Conservation (phyloP, 2,113 vertebrate genomes). For the Tyrannus savana region DNA sequence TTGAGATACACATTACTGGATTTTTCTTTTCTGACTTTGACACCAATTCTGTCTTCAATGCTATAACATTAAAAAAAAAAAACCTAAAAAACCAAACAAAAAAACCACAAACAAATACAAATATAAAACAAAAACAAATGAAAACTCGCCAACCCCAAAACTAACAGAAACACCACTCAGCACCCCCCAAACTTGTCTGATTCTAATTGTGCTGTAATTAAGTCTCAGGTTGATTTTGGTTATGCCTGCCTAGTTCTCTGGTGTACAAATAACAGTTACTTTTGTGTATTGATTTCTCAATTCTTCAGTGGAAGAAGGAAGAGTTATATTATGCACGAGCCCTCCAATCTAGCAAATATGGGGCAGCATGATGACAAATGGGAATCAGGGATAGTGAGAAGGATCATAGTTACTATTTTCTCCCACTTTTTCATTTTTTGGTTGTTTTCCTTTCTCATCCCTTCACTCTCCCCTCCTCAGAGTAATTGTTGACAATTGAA, state of each 20-base stretch:
- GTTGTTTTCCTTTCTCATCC: neutral
- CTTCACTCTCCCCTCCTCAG: neutral
- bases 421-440: neutral
- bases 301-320: neutral
- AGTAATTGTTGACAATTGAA: neutral
- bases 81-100: too few relatives aligned
- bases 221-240: neutral
- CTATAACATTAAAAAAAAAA: neutral
- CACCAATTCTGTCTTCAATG: neutral
- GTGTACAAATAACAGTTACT: neutral
- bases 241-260: neutral
- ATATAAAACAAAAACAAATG: too few relatives aligned
- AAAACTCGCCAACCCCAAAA: too few relatives aligned
- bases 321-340: neutral
- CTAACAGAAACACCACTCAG: too few relatives aligned
- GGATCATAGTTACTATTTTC: neutral
- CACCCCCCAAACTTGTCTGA: neutral
- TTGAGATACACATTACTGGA: neutral
- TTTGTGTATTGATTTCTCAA: neutral
- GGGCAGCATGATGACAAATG: neutral
- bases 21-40: neutral
- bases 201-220: neutral
- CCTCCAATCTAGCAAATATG: neutral
- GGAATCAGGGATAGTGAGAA: neutral
- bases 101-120: too few relatives aligned